These are phyloP conservation scores for Micronycteris hirsuta DNA, from an alignment of 2,113 vertebrate genomes.

Conservation along the genomic window DNA sequence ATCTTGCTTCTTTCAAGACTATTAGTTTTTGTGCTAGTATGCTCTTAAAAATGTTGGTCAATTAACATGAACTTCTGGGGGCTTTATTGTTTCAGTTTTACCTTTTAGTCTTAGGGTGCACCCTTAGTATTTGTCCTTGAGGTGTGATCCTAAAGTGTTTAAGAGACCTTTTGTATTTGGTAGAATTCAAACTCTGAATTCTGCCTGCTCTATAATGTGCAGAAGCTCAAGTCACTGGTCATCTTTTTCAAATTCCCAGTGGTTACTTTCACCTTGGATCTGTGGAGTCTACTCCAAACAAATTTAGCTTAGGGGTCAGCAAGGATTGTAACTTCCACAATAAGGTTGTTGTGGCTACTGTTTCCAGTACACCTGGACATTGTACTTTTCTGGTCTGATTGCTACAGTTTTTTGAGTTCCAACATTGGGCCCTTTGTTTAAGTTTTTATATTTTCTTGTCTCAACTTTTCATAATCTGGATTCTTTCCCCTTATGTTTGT, in stretches of 20 bases:
- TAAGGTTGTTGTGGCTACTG: neutral
- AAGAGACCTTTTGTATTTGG: neutral
- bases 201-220: neutral
- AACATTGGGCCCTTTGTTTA: neutral
- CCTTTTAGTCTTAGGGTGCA: neutral
- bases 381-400: neutral
- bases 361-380: neutral
- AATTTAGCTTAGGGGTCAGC: neutral
- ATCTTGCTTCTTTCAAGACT: neutral
- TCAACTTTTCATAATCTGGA: neutral
- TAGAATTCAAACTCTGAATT: neutral
- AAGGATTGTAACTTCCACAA: neutral
- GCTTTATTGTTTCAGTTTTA: neutral
- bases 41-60: neutral
- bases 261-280: neutral
- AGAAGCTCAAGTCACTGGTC: neutral
- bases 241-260: neutral
- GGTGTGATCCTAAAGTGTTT: neutral
- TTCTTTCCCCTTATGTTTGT: neutral
- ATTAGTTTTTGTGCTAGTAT: neutral
- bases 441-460: neutral
- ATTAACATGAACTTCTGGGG: neutral
- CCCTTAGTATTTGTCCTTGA: neutral
- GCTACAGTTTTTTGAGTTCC: neutral
- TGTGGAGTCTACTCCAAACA: neutral